Percentiles rank a stretch among this genome's conserved stretches.
These are phyloP conservation scores for Trichosurus vulpecula DNA, from an alignment of 2,797 vertebrate genomes.

Conservation along the genomic window DNA sequence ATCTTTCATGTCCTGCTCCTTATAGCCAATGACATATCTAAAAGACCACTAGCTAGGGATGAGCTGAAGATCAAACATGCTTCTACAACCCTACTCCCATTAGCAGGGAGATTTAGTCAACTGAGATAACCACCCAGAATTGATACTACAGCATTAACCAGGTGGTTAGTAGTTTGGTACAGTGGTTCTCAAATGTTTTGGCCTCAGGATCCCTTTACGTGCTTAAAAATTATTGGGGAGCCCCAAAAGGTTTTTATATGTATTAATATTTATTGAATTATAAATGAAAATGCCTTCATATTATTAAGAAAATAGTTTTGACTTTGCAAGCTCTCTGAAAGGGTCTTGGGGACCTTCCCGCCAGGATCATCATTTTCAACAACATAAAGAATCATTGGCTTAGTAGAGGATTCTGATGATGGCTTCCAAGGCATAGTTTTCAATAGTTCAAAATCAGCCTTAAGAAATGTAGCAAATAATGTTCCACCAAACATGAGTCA, in stretches of 20 bases:
- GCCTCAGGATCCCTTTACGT: not conserved
- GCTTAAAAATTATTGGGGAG: not conserved
- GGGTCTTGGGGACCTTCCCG: not conserved
- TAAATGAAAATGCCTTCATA: not conserved
- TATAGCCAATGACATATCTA: not conserved
- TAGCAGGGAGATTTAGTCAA: too few species aligned
- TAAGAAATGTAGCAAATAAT: not conserved
- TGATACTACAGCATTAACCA: too few species aligned
- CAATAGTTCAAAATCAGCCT: slow-evolving; percentile 6
- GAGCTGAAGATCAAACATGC: not conserved
- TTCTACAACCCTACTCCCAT: too few species aligned
- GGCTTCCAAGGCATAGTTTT: not conserved
- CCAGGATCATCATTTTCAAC: not conserved
- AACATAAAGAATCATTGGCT: slow-evolving; percentile 4
- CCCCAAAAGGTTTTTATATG: not conserved
- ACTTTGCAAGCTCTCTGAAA: not conserved
- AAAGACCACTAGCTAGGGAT: slow-evolving; percentile 13
- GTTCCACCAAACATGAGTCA: not conserved
- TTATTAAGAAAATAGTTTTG: not conserved
- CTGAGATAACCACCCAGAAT: too few species aligned
- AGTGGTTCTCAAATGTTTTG: not conserved
- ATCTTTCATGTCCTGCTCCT: not conserved
- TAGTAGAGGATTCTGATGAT: slow-evolving; percentile 10
- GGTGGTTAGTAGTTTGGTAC: not conserved
- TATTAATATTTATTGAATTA: not conserved